Conservation (phyloP, 2,113 vertebrate genomes). For the Symphodus melops region DNA sequence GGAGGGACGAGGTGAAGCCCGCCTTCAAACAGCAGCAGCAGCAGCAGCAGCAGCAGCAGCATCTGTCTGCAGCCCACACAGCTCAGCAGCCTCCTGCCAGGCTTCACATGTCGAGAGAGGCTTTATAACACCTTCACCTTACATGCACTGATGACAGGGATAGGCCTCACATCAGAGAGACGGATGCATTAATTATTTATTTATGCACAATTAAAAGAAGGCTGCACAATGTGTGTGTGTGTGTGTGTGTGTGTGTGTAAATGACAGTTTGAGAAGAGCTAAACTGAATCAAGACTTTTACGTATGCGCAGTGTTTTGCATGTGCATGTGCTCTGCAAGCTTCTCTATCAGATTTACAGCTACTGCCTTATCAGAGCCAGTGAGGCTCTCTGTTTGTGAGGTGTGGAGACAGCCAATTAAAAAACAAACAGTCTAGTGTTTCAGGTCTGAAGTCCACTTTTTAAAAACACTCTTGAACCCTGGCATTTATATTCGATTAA, state of each 20-base stretch:
- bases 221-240: not conserved
- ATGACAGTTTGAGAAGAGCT: conserved; percentile 6
- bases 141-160: conserved; percentile 7
- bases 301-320: not conserved
- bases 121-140: conserved; percentile 1
- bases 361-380: conserved; percentile 8
- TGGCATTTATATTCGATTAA: conserved; percentile 15
- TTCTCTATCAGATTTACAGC: conserved; percentile 6
- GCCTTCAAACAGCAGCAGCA: conserved; percentile 64
- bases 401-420: conserved; percentile 8
- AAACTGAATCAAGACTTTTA: not conserved
- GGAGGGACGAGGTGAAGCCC: conserved; percentile 76
- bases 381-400: conserved; percentile 13
- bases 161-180: conserved; percentile 28
- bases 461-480: conserved; percentile 11
- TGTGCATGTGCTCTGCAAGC: not conserved
- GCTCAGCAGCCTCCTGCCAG: conserved; percentile 44
- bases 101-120: not conserved
- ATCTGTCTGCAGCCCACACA: conserved; percentile 46
- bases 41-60: conserved; percentile 53
- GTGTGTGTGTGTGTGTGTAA: too few relatives aligned
- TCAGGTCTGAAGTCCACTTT: conserved; percentile 37
- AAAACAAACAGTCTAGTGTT: not conserved
- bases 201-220: conserved; percentile 21
- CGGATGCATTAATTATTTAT: conserved; percentile 52